A percentile compares a stretch with the other conserved stretches of the same genome.
Evolutionary conservation across 1,140 invertebrate species (phyloP).

Genomic region (Battus philenor): DNA sequence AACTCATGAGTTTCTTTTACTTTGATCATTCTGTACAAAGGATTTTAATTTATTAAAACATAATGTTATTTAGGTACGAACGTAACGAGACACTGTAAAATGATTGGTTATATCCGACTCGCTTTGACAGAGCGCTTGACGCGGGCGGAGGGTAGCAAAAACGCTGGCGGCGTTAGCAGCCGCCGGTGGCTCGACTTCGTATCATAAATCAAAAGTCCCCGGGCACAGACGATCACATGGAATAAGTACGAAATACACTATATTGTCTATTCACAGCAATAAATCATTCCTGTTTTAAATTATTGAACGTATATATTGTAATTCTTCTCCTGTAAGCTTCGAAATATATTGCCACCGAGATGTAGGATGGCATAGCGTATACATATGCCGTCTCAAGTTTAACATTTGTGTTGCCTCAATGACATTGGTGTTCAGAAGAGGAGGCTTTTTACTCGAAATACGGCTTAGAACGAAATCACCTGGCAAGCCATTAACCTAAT

Average conservation of each 20-base stretch:
- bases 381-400: constrained; percentile 28
- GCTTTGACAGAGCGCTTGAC: constrained; percentile 23
- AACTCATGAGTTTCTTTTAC: neutral
- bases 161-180: constrained; percentile 45
- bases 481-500: constrained; percentile 75
- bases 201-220: constrained; percentile 67
- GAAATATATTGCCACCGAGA: neutral
- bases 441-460: constrained; percentile 59
- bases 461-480: constrained; percentile 71
- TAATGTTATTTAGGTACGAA: constrained; percentile 10
- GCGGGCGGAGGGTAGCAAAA: constrained; percentile 51
- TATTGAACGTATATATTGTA: constrained; percentile 9
- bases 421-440: constrained; percentile 57
- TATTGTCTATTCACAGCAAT: constrained; percentile 21
- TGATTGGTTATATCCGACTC: constrained; percentile 14
- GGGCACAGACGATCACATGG: constrained; percentile 30
- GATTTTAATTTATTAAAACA: neutral
- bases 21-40: constrained; percentile 12
- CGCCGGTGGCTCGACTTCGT: constrained; percentile 52
- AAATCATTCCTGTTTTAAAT: constrained; percentile 15
- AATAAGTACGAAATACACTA: constrained; percentile 35
- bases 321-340: constrained; percentile 8
- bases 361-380: constrained; percentile 21
- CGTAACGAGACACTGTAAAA: constrained; percentile 12
- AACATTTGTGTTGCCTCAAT: constrained; percentile 44